phyloP scores from a whole-genome alignment of 2,888 invertebrate species.

The Schrankia costaestrigalis region DNA sequence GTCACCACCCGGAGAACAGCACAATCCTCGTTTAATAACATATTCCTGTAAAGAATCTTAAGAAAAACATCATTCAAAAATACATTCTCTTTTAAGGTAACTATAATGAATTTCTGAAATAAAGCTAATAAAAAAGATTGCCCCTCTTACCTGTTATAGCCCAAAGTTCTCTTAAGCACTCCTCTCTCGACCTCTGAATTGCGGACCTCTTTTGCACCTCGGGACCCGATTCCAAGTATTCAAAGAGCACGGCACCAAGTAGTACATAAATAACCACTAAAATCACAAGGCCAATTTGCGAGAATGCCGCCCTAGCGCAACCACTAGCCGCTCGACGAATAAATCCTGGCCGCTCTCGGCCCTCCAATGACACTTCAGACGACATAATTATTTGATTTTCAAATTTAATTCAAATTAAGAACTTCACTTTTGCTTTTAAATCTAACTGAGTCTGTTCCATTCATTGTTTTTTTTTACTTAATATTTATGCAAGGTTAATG shows the following conservation, averaged over 20 bases:
- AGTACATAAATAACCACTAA: conserved; percentile 88
- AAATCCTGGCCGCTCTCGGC: conserved; percentile 59
- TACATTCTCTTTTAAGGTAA: too few species aligned
- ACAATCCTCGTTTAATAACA: too few species aligned
- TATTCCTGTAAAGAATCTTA: too few species aligned
- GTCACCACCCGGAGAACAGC: too few species aligned
- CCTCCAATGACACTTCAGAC: conserved; percentile 72
- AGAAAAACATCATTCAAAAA: too few species aligned
- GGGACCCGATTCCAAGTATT: conserved; percentile 86
- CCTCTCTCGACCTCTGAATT: conserved; percentile 83
- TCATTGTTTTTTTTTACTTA: conserved; percentile 7
- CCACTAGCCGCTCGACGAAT: conserved; percentile 53
- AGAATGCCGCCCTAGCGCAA: conserved; percentile 82
- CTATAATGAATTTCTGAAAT: too few species aligned
- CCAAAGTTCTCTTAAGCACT: conserved; percentile 88
- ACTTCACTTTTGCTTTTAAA: conserved; percentile 29
- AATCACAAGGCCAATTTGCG: conserved; percentile 85
- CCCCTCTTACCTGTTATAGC: conserved; percentile 86
- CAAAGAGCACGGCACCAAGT: conserved; percentile 87
- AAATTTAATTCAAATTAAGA: conserved; percentile 22
- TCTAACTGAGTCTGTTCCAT: conserved; percentile 20
- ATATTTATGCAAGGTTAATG: too few species aligned
- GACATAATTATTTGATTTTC: conserved; percentile 50
- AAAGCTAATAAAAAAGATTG: neutral
- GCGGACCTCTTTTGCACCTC: conserved; percentile 83